These are phyloP conservation scores for Mystacornis crossleyi DNA, from an alignment of 2,113 vertebrate species.

Conservation along the genomic window DNA sequence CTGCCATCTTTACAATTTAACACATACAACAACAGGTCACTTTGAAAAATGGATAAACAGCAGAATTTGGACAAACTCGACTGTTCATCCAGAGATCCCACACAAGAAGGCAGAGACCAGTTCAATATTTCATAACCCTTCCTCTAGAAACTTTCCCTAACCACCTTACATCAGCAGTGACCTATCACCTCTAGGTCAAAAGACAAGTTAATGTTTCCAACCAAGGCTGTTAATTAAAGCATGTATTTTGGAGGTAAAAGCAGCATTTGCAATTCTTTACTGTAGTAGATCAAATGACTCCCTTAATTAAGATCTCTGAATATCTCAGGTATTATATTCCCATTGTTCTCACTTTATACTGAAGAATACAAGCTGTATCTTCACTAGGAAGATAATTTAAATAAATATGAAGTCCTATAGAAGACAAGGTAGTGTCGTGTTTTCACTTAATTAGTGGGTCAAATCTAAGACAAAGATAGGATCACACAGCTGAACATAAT, in stretches of 20 bases:
- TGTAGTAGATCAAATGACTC: not conserved
- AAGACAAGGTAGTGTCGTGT: not conserved
- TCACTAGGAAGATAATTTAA: not conserved
- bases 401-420: not conserved
- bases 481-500: not conserved
- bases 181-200: not conserved
- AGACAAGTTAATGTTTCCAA: not conserved
- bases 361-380: not conserved
- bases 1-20: not conserved
- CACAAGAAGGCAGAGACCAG: not conserved
- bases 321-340: not conserved
- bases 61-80: not conserved
- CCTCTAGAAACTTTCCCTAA: not conserved
- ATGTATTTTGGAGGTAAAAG: not conserved
- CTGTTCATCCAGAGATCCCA: not conserved
- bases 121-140: not conserved
- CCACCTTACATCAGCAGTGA: not conserved
- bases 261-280: conserved; percentile 2
- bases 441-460: conserved; percentile 21
- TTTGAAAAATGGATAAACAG: not conserved
- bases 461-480: not conserved
- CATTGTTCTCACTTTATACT: not conserved
- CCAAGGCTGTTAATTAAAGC: not conserved
- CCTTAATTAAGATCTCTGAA: not conserved
- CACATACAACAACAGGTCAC: not conserved